Base-by-base conservation (phyloP, 1,140 invertebrate species). In the Panulirus ornatus region DNA sequence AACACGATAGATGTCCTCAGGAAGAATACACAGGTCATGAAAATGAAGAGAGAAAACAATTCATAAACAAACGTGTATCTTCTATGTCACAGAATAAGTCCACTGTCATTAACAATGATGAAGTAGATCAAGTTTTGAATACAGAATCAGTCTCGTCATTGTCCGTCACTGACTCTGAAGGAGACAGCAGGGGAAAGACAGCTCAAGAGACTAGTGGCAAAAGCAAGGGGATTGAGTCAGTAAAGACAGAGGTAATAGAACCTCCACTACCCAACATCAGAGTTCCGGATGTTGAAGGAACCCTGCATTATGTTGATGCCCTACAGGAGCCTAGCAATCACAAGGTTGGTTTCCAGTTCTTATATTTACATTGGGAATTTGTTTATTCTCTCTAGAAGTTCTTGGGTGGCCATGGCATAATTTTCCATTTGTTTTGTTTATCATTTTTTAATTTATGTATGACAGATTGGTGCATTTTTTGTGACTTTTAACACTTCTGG, bases 161-260 rank as follows among this genome's bases (percentile, higher is more conserved):
- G 76, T 79, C 76, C 27, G 27, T 30, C 40, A 47, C 44, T 42
- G 76, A 79, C 76, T 47, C 44, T 79, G 76, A 79, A 22, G 76
- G 76, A 79, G 76, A 79, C 30, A 42, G 51, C 42, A 27, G 40
- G 27, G 42, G 11, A 47, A 30, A 30, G 42, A 79, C 11, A 79
- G 11, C n/a, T 11, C 40, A 79, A 30, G 5, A 9, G n/a, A 19
- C 9, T 0, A 27, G 14, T 9, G 44, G 11, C 27, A 42, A 44
- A 47, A 30, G 6, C 8, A 11, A 44, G n/a, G 30, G 5, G 9
- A 3, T 2, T 38, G 40, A 75, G 71, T 34, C 3, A 16, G 71
- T 75, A 38, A 75, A 38, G 5, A 40, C 36, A 47, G 76, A 79
- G 27, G 22, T 79, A 30, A 11, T 51, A n/a, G 76, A 79, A 14